Evolutionary conservation across 2,888 invertebrate species (phyloP), one percentile per base, ranked within the genome.

Genomic region (Eristalinus sepulchralis): DNA sequence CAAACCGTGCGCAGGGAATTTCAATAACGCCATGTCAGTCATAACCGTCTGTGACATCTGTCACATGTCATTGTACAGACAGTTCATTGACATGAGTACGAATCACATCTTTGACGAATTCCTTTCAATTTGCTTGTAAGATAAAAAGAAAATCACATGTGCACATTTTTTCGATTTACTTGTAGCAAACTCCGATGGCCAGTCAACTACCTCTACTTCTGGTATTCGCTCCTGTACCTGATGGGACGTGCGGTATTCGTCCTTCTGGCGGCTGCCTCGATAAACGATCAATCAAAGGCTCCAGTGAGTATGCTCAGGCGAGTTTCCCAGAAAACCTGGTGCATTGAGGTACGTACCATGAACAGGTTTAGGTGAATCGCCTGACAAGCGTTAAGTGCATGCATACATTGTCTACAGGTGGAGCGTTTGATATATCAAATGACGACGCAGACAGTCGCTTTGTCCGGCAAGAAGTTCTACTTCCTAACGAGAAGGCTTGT

Each of bases 391-490:
- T 31, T 13, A 57, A 60, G 73, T 72, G 59, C 33, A 11, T 9
- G 8, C 10, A 9, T 57, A 57, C 22, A n/a, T 31, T 22, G 2
- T 33, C 10, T 34, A 31, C 90, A 95, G 95, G 93, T 95, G 63
- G 94, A 93, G 89, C 93, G 95, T 66, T 92, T 95, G 34, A 93
- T 94, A 80, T 93, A 94, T 83, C 95, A 95, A 91, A 93, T 95
- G 83, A 92, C 93, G 53, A 92, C 94, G 39, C 94, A 94, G 83
- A 93, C 92, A 17, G 93, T 95, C 0, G 94, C 94, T 0, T 90
- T 95, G 53, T 94, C 94, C 11, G 95, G 95, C 33, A 94, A 94
- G 89, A 94, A 94, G 22, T 94, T 95, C 88, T 95, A 95, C 88
- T 92, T 93, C 71, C 90, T 95, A 27, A 94, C 94, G 0, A 93